Percentiles rank a stretch among this genome's conserved stretches.
Conservation (phyloP, 2,888 invertebrate genomes). For the Drosophila mettleri region DNA sequence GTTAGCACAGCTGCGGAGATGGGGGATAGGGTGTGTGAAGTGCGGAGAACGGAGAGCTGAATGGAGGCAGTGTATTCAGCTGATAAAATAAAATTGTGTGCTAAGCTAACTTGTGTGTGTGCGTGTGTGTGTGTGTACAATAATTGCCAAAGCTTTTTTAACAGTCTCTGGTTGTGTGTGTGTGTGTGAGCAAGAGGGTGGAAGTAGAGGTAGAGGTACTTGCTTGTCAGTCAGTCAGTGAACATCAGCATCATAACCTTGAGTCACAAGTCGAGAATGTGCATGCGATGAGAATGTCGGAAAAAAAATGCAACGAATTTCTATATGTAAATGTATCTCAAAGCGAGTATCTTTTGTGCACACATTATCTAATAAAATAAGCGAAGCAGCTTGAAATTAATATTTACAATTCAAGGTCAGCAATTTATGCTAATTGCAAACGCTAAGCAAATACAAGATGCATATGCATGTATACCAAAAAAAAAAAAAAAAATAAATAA, state of each 20-base stretch:
- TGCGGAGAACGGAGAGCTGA: not conserved
- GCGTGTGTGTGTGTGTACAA: constrained; percentile 30
- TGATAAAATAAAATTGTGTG: constrained; percentile 66
- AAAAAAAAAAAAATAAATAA: not conserved
- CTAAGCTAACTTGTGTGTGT: constrained; percentile 22
- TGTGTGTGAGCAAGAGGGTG: not conserved
- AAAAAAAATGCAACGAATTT: constrained; percentile 30
- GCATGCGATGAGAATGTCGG: constrained; percentile 67
- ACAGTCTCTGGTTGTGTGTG: not conserved
- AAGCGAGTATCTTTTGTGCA: constrained; percentile 30
- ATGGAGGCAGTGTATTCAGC: constrained; percentile 40
- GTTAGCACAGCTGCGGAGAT: not conserved
- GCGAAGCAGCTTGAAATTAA: constrained; percentile 61
- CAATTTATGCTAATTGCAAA: constrained; percentile 47
- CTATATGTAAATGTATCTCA: constrained; percentile 32
- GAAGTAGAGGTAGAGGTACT: not conserved
- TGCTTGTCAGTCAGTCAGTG: constrained; percentile 38
- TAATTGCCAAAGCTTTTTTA: constrained; percentile 54
- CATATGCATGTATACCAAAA: constrained; percentile 1
- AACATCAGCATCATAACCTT: constrained; percentile 70
- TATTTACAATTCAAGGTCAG: constrained; percentile 62
- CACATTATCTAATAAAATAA: constrained; percentile 63
- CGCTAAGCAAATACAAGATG: constrained; percentile 8
- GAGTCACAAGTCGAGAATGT: constrained; percentile 77
- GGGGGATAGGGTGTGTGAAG: not conserved